These are phyloP conservation scores for Echinarachnius parma DNA, from an alignment of 53 echinoderm and acorn worm genomes.

Conservation along the genomic window DNA sequence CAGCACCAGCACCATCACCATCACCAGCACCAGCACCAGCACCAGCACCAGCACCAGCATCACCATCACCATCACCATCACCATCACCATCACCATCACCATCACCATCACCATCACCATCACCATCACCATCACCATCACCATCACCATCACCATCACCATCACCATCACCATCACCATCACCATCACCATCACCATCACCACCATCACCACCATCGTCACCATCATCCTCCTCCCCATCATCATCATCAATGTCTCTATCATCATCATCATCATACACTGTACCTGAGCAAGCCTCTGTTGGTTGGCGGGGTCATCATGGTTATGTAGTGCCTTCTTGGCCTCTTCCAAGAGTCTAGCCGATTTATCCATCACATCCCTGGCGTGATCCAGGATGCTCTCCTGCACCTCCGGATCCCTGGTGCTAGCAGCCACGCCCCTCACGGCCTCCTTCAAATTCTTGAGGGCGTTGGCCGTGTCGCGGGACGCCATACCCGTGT, in stretches of 20 bases:
- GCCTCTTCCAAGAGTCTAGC: conserved; percentile 77
- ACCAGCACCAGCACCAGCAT: too few species aligned
- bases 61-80: too few species aligned
- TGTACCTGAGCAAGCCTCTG: conserved; percentile 86
- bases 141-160: conserved; percentile 5
- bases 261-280: background rate
- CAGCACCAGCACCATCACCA: too few species aligned
- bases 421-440: conserved; percentile 85
- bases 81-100: too few species aligned
- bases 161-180: conserved; percentile 4
- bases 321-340: conserved; percentile 85
- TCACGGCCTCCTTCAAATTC: conserved; percentile 73
- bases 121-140: background rate
- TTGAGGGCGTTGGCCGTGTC: conserved; percentile 90
- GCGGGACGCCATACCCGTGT: conserved; percentile 91
- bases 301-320: conserved; percentile 80
- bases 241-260: background rate
- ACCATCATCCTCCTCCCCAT: too few species aligned
- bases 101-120: background rate
- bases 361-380: conserved; percentile 92
- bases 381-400: conserved; percentile 72
- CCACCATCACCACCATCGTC: background rate
- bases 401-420: conserved; percentile 56
- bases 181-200: background rate
- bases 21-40: too few species aligned